Percentiles rank a stretch among this genome's conserved stretches.
phyloP scores from a whole-genome alignment of 2,888 invertebrate species.

The Hypomecis punctinalis region DNA sequence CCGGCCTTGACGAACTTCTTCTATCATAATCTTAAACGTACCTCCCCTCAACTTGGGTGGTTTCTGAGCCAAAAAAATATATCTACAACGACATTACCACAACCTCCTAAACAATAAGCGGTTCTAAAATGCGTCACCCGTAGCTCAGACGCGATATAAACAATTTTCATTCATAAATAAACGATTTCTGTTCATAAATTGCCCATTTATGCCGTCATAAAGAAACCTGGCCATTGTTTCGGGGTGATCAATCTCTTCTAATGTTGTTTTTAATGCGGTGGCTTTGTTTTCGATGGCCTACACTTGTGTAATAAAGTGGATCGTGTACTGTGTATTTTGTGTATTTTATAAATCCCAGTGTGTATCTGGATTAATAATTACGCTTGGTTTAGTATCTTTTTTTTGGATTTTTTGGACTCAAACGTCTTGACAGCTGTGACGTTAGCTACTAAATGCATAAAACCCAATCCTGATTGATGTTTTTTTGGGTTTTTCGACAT shows the following conservation, averaged over 20 bases:
- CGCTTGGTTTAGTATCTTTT: too few species aligned
- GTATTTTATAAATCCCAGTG: constrained; percentile 7
- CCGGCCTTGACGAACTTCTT: too few species aligned
- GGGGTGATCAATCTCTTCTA: constrained; percentile 38
- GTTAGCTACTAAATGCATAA: too few species aligned
- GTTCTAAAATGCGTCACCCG: constrained; percentile 30
- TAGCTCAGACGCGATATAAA: constrained; percentile 36
- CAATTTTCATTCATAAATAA: constrained; percentile 46
- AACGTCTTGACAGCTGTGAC: too few species aligned
- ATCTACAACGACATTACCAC: too few species aligned
- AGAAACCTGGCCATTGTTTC: constrained; percentile 41
- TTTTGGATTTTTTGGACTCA: too few species aligned
- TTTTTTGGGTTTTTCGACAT: too few species aligned
- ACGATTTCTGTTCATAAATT: constrained; percentile 48
- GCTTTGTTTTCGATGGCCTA: constrained; percentile 27
- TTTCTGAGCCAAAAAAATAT: too few species aligned
- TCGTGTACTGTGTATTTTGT: not conserved
- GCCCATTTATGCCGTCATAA: constrained; percentile 47
- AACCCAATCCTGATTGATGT: too few species aligned
- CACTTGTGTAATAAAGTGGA: constrained; percentile 18
- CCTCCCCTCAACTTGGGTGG: too few species aligned
- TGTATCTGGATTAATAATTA: not conserved
- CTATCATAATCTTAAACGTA: too few species aligned
- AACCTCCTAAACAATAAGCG: not conserved
- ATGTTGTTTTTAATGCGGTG: constrained; percentile 40